Conservation (phyloP, 2,797 vertebrate species). For the Rhyacichthys aspro region DNA sequence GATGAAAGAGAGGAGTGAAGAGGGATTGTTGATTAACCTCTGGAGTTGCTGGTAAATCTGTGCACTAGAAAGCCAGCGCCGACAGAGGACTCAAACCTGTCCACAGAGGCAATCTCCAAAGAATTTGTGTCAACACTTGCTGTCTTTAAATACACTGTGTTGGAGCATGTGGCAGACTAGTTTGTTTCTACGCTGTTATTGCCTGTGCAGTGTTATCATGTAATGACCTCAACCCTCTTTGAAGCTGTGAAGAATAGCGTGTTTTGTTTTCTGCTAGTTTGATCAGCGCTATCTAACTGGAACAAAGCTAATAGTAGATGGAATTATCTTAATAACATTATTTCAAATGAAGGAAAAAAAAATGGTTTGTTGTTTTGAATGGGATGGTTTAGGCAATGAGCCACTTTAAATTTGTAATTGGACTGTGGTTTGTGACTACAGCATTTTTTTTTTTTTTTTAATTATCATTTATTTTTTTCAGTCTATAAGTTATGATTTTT, state of each 20-base stretch:
- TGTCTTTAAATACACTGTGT: slow-evolving; percentile 55
- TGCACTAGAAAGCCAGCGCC: slow-evolving; percentile 47
- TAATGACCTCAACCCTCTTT: slow-evolving; percentile 34
- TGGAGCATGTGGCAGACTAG: slow-evolving; percentile 44
- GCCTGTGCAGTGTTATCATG: slow-evolving; percentile 27
- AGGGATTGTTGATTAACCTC: slow-evolving; percentile 73
- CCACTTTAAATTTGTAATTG: background rate
- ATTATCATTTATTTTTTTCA: too few species aligned
- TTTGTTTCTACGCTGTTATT: slow-evolving; percentile 59
- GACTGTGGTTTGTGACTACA: background rate
- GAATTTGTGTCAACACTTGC: slow-evolving; percentile 62
- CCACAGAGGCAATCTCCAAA: slow-evolving; percentile 54
- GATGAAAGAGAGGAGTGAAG: slow-evolving; percentile 67
- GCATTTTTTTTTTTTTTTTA: background rate
- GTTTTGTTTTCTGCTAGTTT: slow-evolving; percentile 7
- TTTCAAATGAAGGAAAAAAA: slow-evolving; percentile 4
- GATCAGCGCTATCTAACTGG: background rate
- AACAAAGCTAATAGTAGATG: background rate
- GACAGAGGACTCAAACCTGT: slow-evolving; percentile 50
- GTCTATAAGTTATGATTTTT: too few species aligned
- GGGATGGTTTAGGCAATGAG: background rate
- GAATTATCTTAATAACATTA: background rate
- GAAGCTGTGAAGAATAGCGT: slow-evolving; percentile 3
- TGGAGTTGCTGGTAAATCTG: slow-evolving; percentile 62
- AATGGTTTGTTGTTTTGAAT: background rate